Conservation (phyloP, 2,888 invertebrate genomes). For the Platycnemis pennipes region DNA sequence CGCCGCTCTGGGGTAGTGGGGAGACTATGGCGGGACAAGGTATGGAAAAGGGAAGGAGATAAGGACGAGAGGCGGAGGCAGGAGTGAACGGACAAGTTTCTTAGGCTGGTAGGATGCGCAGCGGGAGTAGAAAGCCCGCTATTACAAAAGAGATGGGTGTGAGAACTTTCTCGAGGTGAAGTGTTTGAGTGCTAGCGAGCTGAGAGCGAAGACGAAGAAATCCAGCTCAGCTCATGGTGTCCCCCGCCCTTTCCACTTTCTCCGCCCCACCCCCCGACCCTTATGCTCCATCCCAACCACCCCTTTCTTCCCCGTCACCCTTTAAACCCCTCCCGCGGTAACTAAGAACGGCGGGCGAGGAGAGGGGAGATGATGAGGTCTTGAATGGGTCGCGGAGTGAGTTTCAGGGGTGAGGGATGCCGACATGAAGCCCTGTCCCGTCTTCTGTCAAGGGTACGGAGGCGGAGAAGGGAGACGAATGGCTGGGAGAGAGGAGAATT, state of each 20-base stretch:
- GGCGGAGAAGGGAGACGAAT: no score
- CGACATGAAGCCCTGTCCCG: neutral
- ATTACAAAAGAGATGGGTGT: constrained; percentile 43
- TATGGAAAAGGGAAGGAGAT: no score
- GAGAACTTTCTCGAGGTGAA: constrained; percentile 48
- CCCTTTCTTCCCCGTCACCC: neutral
- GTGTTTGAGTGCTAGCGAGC: constrained; percentile 61
- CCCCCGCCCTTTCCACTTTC: neutral
- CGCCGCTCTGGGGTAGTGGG: no score
- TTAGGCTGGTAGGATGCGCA: constrained; percentile 7
- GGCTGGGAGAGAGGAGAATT: neutral
- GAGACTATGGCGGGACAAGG: no score
- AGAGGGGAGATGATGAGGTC: neutral
- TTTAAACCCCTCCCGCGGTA: neutral
- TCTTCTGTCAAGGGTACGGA: no score
- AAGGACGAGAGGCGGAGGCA: neutral
- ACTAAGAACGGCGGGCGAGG: neutral
- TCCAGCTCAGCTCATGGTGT: constrained; percentile 5
- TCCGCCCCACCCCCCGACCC: neutral
- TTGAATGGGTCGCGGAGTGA: neutral
- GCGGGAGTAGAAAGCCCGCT: constrained; percentile 36
- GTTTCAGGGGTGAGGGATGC: neutral
- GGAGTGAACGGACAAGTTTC: neutral
- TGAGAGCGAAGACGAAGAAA: neutral
- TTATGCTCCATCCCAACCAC: neutral